Base-by-base conservation (phyloP, 2,888 invertebrate genomes). In the Hoplodrina blanda region DNA sequence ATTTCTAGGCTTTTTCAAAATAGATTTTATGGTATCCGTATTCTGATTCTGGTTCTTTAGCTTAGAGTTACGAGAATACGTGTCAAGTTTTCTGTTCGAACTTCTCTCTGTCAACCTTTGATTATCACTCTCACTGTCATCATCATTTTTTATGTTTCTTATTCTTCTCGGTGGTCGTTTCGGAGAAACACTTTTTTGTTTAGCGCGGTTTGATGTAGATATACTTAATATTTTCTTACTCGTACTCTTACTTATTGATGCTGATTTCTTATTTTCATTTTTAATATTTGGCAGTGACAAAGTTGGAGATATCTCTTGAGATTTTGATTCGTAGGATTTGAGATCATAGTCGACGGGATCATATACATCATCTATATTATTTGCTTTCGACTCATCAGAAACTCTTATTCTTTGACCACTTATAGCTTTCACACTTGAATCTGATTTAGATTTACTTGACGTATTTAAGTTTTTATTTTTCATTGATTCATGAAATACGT, bases 331-430 rank as follows among this genome's bases (percentile, higher is more conserved):
- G 84, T 88, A 90, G 76, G 91, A 91, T 90, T 94, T 95, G 94
- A 95, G 94, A 95, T 96, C 95, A 92, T 92, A 94, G 85, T 94
- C 91, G 11, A 94, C 89, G 82, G 95, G 92, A 83, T 96, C 96
- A 82, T 96, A 97, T 44, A 91, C 87, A 76, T 96, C 95, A 75
- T 93, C 92, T 74, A 92, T 85, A 82, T 90, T 93, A 82, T 92
- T 92, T 82, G 87, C 83, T 82, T 92, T 94, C 44, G 90, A 90
- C 80, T 97, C 96, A 81, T 97, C 97, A 81, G 97, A 96, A 52
- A 97, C 94, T 79, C 97, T 94, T 82, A 97, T 97, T 85, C 97
- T 96, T 89, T 97, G 97, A 11, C 97, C 98, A 13, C 97, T 96
- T 70, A 97, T 97, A 73, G 97, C 97, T 85, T 97, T 96, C 0